These are phyloP conservation scores for Eupithecia abbreviata DNA, from an alignment of 2,888 invertebrate genomes.

Conservation along the genomic window DNA sequence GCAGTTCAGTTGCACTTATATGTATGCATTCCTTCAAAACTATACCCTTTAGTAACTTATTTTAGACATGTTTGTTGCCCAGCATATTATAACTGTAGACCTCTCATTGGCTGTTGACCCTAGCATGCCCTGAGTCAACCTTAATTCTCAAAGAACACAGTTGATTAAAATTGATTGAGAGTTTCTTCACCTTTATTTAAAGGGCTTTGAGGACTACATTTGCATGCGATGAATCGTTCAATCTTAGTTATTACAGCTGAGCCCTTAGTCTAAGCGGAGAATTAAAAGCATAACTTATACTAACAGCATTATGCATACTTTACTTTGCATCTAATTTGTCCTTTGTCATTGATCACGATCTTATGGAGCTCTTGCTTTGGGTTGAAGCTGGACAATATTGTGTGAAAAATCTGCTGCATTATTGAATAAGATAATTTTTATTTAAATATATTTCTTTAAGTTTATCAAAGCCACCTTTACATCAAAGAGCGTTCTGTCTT, in stretches of 20 bases:
- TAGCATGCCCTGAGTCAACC: constrained; percentile 59
- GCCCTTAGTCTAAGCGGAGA: not conserved
- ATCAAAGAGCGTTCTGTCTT: not conserved
- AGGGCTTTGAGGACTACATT: constrained; percentile 35
- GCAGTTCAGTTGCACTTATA: too few species aligned
- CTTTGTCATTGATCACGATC: not conserved
- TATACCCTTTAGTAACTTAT: not conserved
- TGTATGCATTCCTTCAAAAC: not conserved
- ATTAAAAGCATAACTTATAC: not conserved
- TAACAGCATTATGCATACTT: not conserved
- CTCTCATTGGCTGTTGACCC: constrained; percentile 71
- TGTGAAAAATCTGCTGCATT: not conserved
- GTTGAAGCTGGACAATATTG: not conserved
- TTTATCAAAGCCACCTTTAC: not conserved
- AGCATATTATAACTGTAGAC: constrained; percentile 45
- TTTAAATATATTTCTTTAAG: not conserved
- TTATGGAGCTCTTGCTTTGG: not conserved
- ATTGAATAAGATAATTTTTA: not conserved
- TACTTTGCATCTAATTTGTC: not conserved
- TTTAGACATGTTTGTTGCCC: not conserved
- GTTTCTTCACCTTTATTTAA: constrained; percentile 40
- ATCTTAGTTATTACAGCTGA: constrained; percentile 14
- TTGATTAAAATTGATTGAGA: constrained; percentile 64
- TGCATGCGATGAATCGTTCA: constrained; percentile 24
- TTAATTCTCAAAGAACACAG: constrained; percentile 60